Evolutionary conservation across 2,888 invertebrate genomes (phyloP).

Genomic region (Caenorhabditis japonica): DNA sequence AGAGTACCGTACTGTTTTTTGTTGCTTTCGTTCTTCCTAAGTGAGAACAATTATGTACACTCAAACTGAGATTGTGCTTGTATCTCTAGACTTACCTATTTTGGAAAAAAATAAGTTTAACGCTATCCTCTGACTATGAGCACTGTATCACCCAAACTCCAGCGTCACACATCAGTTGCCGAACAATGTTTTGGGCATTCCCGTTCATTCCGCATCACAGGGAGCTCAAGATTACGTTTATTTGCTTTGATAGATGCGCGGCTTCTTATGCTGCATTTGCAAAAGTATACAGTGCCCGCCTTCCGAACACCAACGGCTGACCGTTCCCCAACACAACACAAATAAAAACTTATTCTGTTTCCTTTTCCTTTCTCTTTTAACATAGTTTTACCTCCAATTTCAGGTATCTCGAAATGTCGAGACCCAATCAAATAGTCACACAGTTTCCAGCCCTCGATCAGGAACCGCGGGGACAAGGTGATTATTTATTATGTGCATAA

Average conservation of each 20-base stretch:
- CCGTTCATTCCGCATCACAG: neutral
- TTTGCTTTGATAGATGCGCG: slow-evolving; percentile 50
- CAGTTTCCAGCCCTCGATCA: slow-evolving; percentile 57
- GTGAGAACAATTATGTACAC: too few species aligned
- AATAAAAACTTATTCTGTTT: slow-evolving; percentile 17
- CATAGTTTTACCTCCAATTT: neutral
- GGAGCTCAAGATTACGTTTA: slow-evolving; percentile 50
- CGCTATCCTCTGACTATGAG: too few species aligned
- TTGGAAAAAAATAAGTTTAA: too few species aligned
- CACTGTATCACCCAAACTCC: too few species aligned
- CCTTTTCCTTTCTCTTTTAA: neutral
- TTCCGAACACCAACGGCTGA: slow-evolving; percentile 22
- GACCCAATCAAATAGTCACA: slow-evolving; percentile 46
- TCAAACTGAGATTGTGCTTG: too few species aligned
- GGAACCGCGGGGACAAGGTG: slow-evolving; percentile 50
- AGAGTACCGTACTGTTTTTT: slow-evolving; percentile 7
- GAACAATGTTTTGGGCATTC: slow-evolving; percentile 19
- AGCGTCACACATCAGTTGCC: too few species aligned
- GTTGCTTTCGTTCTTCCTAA: neutral
- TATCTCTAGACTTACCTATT: too few species aligned
- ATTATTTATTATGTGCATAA: neutral
- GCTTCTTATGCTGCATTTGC: slow-evolving; percentile 54
- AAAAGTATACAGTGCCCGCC: slow-evolving; percentile 45
- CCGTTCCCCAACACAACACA: slow-evolving; percentile 3
- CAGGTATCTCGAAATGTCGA: slow-evolving; percentile 24